Conservation (phyloP, 2,797 vertebrate genomes). For the Eospalax fontanierii region DNA sequence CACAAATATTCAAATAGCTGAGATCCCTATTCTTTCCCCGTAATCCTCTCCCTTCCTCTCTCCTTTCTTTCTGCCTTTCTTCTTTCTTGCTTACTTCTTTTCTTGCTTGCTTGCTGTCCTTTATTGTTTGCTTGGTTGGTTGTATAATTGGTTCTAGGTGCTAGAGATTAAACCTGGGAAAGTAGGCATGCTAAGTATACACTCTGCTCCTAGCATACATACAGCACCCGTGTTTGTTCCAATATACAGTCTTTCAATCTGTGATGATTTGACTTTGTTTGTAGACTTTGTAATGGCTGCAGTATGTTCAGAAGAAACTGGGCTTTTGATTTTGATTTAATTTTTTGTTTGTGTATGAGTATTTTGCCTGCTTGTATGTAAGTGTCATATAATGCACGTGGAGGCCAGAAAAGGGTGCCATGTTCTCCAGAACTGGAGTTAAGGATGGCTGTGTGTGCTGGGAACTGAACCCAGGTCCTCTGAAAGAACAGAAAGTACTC, state of each 20-base stretch:
- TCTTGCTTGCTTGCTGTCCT: accelerated
- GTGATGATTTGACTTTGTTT: background rate
- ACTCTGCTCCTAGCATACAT: background rate
- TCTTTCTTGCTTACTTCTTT: accelerated
- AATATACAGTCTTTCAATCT: background rate
- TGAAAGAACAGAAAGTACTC: no score
- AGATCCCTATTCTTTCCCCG: background rate
- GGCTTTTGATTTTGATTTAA: conserved; percentile 1
- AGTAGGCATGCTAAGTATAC: accelerated
- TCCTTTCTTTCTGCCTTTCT: accelerated
- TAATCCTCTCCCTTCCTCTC: background rate
- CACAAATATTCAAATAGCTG: background rate
- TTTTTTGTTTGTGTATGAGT: no score
- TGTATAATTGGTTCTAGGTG: background rate
- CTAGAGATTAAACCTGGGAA: background rate
- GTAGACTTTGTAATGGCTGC: background rate
- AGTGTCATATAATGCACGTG: no score
- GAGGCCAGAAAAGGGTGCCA: no score
- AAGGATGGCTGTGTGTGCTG: no score
- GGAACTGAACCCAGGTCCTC: no score
- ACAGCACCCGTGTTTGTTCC: background rate
- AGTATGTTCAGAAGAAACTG: background rate
- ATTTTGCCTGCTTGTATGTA: no score
- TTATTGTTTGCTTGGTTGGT: background rate
- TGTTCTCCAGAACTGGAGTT: no score